Evolutionary conservation across 2,888 invertebrate species (phyloP).

Genomic region (Arge pagana): DNA sequence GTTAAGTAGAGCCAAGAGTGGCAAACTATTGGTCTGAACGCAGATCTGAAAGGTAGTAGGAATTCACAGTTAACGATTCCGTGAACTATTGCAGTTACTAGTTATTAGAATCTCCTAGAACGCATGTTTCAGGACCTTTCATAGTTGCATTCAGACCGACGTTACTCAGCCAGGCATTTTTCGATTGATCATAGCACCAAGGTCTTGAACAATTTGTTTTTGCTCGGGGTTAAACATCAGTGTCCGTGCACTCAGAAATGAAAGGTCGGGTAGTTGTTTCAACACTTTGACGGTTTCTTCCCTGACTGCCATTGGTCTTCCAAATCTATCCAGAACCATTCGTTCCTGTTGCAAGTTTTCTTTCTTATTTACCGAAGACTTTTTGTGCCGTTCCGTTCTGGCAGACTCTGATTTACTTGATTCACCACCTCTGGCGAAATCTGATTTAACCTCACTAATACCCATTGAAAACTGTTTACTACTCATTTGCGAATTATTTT

Average conservation of each 20-base stretch:
- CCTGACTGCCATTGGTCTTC: slow-evolving; percentile 48
- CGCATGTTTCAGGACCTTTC: slow-evolving; percentile 39
- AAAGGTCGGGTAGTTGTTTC: slow-evolving; percentile 53
- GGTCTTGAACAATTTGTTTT: slow-evolving; percentile 50
- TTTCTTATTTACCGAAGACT: slow-evolving; percentile 30
- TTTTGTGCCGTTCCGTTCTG: slow-evolving; percentile 32
- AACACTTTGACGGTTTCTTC: slow-evolving; percentile 50
- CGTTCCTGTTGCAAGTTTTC: slow-evolving; percentile 39
- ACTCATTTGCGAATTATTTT: slow-evolving; percentile 27
- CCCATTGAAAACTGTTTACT: slow-evolving; percentile 32
- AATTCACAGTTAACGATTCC: neutral
- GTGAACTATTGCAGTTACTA: slow-evolving; percentile 24
- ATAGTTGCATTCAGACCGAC: slow-evolving; percentile 55
- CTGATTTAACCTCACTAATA: slow-evolving; percentile 28
- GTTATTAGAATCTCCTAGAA: slow-evolving; percentile 22
- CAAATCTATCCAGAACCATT: slow-evolving; percentile 48
- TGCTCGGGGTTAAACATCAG: slow-evolving; percentile 53
- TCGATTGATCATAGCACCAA: slow-evolving; percentile 55
- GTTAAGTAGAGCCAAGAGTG: slow-evolving; percentile 10
- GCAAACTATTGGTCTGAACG: slow-evolving; percentile 47
- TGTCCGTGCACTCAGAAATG: slow-evolving; percentile 53
- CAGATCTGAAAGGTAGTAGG: slow-evolving; percentile 48
- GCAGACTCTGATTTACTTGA: slow-evolving; percentile 26
- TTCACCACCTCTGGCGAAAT: slow-evolving; percentile 25
- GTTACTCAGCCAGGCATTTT: slow-evolving; percentile 58